Base-by-base conservation (phyloP, 2,888 invertebrate genomes). In the Calliphora vomitoria region DNA sequence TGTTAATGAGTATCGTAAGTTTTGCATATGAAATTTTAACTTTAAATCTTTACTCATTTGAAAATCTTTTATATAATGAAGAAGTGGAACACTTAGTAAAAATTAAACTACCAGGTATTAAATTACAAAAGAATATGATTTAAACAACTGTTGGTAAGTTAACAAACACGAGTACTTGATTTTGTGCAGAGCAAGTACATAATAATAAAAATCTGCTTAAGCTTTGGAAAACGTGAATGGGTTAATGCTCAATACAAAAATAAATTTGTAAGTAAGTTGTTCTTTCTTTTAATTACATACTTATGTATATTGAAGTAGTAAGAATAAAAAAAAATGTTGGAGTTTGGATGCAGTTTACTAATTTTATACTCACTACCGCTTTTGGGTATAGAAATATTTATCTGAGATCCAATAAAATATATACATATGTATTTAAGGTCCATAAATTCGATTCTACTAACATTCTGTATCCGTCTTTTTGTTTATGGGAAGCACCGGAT, bases 91-190 rank as follows among this genome's bases (percentile, higher is more conserved):
- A 53, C 50, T 53, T 18, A n/a, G 4, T 13, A 4, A 44, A 20
- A 44, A 11, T 38, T 20, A 66, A 69, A 69, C 15, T 35, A 31
- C 31, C 15, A 60, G 60, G 60, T 60, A 60, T 60, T 60, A 60
- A 60, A 35, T 60, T 60, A 60, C 60, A 60, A 60, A 60, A 60
- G 60, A 31, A n/a, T 20, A 8, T 60, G 15, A 35, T 60, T 60
- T 31, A 8, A 35, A 35, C 31, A 60, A 15, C 31, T 31, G 20
- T 60, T 35, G 15, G 60, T 15, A 31, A 60, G 8, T 60, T 31
- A 35, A 60, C 60, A 60, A 60, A 13, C 3, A 5, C 25, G 31
- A 35, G 31, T 60, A 35, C 15, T 60, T 60, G 11, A 25, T 5
- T 25, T 55, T 10, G 20, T 20, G 18, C 0, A 55, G 1, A n/a